A percentile compares a stretch with the other conserved stretches of the same genome.
phyloP scores from a whole-genome alignment of 2,113 vertebrate species.

The Leptobrachium ailaonicum region DNA sequence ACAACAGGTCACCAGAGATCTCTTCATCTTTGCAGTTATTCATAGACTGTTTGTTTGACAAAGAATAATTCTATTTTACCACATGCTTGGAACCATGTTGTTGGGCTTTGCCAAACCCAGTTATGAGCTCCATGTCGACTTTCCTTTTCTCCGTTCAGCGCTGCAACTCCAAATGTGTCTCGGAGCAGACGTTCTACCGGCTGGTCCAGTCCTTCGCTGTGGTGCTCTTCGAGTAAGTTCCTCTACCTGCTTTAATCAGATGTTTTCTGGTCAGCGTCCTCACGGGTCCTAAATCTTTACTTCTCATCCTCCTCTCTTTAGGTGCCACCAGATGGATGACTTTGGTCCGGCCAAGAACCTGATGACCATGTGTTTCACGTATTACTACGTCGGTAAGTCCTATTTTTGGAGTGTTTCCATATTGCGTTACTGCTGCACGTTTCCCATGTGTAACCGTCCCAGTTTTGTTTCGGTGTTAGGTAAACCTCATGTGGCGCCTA shows the following conservation, averaged over 20 bases:
- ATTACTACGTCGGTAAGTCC: conserved; percentile 85
- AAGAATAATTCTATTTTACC: too few relatives aligned
- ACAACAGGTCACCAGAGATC: too few relatives aligned
- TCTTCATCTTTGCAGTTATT: too few relatives aligned
- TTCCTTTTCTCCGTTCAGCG: conserved; percentile 72
- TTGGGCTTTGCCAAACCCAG: too few relatives aligned
- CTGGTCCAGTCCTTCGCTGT: conserved; percentile 96
- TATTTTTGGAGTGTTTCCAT: background rate
- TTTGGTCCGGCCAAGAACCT: conserved; percentile 95
- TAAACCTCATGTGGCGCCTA: conserved; percentile 72
- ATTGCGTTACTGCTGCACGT: background rate
- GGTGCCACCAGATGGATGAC: conserved; percentile 95
- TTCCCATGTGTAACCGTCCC: background rate
- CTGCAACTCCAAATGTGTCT: conserved; percentile 94
- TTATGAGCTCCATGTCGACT: too few relatives aligned
- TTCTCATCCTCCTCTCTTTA: conserved; percentile 48
- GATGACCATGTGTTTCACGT: conserved; percentile 99
- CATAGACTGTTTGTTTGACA: too few relatives aligned
- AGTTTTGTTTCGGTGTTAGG: conserved; percentile 59
- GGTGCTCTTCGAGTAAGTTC: conserved; percentile 93
- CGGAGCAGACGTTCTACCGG: conserved; percentile 92
- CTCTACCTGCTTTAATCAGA: background rate
- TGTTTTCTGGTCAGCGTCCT: accelerated
- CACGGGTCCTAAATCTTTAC: accelerated
- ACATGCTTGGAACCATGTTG: too few relatives aligned